Conservation (phyloP, 2,888 invertebrate species). For the Meiosimyza platycephala region DNA sequence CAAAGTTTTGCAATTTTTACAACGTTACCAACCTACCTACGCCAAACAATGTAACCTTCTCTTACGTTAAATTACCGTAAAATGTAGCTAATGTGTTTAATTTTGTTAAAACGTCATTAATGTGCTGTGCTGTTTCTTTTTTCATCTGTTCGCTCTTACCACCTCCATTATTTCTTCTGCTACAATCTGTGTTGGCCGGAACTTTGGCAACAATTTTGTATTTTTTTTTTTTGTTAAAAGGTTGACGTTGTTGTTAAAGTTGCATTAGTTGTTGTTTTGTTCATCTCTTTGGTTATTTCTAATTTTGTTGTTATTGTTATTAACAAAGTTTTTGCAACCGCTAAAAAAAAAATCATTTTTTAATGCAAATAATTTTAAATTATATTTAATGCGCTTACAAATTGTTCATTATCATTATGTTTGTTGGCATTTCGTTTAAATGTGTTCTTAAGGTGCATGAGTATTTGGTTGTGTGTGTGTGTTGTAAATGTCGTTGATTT, state of each 20-base stretch:
- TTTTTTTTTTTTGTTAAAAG: not conserved
- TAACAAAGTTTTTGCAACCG: not conserved
- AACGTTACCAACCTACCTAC: no score
- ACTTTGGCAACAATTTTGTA: not conserved
- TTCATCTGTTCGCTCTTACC: no score
- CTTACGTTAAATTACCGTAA: constrained; percentile 8
- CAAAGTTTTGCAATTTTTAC: no score
- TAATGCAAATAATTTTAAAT: not conserved
- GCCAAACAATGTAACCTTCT: no score
- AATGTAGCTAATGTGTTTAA: constrained; percentile 25
- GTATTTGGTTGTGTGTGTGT: not conserved
- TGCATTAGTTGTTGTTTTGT: constrained; percentile 1
- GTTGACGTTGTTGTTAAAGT: not conserved
- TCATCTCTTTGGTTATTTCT: constrained; percentile 1
- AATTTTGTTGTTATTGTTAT: constrained; percentile 4
- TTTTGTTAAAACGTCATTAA: constrained; percentile 18
- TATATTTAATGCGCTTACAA: not conserved
- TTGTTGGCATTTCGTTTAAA: not conserved
- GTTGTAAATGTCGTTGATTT: not conserved
- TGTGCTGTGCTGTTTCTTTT: no score
- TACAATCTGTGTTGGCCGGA: not conserved
- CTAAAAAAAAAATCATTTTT: not conserved
- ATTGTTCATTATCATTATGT: constrained; percentile 1
- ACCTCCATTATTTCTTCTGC: no score
- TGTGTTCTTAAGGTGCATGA: not conserved